Evolutionary conservation across 1,140 invertebrate species (phyloP).

Genomic region (Globodera ellingtonae): DNA sequence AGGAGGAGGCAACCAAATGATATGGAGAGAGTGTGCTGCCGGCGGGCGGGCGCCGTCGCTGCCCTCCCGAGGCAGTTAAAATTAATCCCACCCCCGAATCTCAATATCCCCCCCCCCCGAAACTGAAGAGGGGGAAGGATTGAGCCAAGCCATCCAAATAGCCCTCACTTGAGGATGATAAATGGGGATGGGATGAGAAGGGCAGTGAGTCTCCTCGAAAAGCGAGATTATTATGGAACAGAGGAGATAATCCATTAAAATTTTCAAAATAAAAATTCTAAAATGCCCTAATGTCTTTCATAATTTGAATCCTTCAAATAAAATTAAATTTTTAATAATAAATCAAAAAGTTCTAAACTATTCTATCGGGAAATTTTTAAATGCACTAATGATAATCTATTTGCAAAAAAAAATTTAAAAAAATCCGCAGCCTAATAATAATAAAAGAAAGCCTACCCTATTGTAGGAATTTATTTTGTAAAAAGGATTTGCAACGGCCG

Average conservation of each 20-base stretch:
- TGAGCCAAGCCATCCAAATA: not conserved
- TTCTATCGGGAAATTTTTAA: too few relatives aligned
- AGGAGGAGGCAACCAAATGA: not conserved
- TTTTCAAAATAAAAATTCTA: too few relatives aligned
- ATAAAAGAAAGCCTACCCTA: too few relatives aligned
- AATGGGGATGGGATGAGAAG: not conserved
- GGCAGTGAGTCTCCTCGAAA: not conserved
- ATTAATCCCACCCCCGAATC: constrained; percentile 1
- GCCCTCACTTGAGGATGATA: not conserved
- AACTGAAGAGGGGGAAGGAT: not conserved
- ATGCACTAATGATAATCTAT: too few relatives aligned
- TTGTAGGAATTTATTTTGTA: not conserved
- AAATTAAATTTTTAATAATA: too few relatives aligned
- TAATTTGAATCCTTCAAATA: too few relatives aligned
- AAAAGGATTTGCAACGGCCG: constrained; percentile 32
- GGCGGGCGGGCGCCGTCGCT: not conserved
- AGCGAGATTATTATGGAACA: too few relatives aligned
- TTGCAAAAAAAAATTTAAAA: too few relatives aligned
- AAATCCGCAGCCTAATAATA: too few relatives aligned
- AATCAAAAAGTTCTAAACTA: too few relatives aligned
- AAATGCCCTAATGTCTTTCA: too few relatives aligned
- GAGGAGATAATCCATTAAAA: too few relatives aligned
- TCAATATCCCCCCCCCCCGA: not conserved
- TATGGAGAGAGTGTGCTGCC: not conserved
- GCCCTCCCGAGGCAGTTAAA: not conserved